Evolutionary conservation across 2,797 vertebrate genomes (phyloP).

Genomic region (Sebastes hubbsi): DNA sequence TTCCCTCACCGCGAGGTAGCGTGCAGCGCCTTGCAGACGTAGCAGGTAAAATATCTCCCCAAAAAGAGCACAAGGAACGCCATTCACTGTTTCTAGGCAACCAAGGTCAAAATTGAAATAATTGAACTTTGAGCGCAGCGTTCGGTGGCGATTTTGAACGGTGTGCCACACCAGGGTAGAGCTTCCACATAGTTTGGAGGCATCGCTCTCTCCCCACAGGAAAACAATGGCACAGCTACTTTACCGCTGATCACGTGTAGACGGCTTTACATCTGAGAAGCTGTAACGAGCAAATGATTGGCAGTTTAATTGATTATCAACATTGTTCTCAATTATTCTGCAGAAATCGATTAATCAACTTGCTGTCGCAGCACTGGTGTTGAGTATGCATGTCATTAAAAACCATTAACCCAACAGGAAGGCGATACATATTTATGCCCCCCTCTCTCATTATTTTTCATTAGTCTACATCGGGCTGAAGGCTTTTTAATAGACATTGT

Average conservation of each 20-base stretch:
- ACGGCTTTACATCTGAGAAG: not conserved
- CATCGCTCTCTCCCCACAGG: too few species aligned
- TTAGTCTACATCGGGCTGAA: constrained; percentile 53
- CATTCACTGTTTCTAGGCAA: too few species aligned
- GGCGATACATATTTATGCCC: constrained; percentile 45
- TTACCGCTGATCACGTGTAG: too few species aligned
- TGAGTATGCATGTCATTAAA: constrained; percentile 7
- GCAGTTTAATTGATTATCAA: not conserved
- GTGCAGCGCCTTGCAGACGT: accelerated
- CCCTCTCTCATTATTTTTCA: constrained; percentile 53
- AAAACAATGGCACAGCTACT: too few species aligned
- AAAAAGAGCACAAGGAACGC: accelerated
- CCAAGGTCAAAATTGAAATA: too few species aligned
- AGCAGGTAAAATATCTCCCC: too few species aligned
- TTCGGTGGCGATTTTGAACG: too few species aligned
- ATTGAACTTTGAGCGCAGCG: too few species aligned
- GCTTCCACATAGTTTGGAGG: accelerated
- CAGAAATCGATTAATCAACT: not conserved
- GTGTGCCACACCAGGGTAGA: too few species aligned
- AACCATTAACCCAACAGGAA: constrained; percentile 29
- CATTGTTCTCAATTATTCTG: not conserved
- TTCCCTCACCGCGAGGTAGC: too few species aligned
- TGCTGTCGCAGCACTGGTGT: not conserved
- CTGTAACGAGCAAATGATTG: not conserved
- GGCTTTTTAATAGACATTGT: constrained; percentile 44